Percentiles rank a stretch among this genome's conserved stretches.
Conservation (phyloP, 2,797 vertebrate genomes). For the Buphagus erythrorhynchus region DNA sequence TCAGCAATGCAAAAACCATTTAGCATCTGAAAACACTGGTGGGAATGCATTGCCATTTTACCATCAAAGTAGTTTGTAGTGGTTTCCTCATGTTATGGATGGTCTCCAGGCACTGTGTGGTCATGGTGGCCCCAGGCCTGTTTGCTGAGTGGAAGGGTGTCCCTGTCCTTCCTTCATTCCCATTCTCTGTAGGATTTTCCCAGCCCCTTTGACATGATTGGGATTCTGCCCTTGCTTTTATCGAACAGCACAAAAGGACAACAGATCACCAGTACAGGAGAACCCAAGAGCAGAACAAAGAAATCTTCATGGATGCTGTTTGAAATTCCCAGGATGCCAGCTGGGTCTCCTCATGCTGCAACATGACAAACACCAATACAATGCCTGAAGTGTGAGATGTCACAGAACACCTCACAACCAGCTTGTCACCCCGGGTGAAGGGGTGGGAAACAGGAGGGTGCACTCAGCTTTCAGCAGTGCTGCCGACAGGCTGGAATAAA, state of each 20-base stretch:
- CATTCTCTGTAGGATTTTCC: background rate
- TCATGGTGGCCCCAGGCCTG: background rate
- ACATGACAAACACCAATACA: background rate
- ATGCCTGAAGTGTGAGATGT: background rate
- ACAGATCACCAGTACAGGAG: background rate
- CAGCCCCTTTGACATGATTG: background rate
- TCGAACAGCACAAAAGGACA: background rate
- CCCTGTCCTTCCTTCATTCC: background rate
- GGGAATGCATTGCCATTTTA: background rate
- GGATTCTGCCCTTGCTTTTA: background rate
- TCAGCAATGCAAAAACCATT: background rate
- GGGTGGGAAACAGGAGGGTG: background rate
- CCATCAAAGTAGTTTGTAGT: background rate
- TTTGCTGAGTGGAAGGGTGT: background rate
- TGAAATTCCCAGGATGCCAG: constrained; percentile 17
- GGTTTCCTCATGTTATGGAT: background rate
- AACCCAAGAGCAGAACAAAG: background rate
- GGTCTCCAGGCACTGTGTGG: background rate
- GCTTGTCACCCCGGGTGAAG: background rate
- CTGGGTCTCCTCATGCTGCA: background rate
- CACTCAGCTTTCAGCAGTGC: background rate
- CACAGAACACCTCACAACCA: background rate
- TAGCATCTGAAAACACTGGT: background rate
- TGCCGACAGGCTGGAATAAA: background rate
- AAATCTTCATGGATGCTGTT: background rate